Evolutionary conservation across 2,797 vertebrate genomes (phyloP), one percentile per base, ranked within the genome.

Genomic region (Amniataba percoides): DNA sequence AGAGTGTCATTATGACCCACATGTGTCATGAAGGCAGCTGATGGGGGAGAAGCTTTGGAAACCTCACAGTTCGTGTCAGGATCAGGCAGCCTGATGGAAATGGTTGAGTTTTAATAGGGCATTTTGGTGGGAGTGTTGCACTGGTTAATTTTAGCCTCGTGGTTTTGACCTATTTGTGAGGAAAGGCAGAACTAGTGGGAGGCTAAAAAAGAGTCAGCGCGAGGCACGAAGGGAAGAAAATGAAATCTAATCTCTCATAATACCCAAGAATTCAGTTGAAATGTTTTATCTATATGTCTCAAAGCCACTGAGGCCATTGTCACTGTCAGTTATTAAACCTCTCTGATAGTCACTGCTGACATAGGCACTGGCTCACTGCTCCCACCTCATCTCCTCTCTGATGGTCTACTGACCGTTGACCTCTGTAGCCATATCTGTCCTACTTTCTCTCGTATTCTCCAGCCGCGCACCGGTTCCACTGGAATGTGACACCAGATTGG

Each of bases 401-500:
- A 61, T 69, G 65, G 45, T 73, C 62, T 31, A 21, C 56, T 89
- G 86, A 93, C 83, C 87, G 16, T 76, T 88, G 83, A 92, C 88
- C 82, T 76, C 77, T 14, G 71, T 34, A 80, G 83, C 90, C 85
- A 80, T 71, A 84, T 90, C 83, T 89, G 93, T 43, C 92, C 93
- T 89, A 92, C 59, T 87, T 94, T 92, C 63, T 71, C 74, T 72
- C 40, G 69, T 73, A 42, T 79, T 76, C 79, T 85, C 59, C 70
- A 69, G 49, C 63, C 49, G 58, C 19, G 66, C 63, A 81, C 55
- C 25, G 36, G 77, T 90, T 90, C 68, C 71, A 72, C 70, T 79
- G 87, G 82, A 85, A 88, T 78, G 77, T 84, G 84, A 88, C 88
- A 91, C 90, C 92, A 94, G 94, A 94, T 94, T 93, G 90, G 84